Evolutionary conservation across 1,140 invertebrate species (phyloP).

Genomic region (Drosophila pachea): DNA sequence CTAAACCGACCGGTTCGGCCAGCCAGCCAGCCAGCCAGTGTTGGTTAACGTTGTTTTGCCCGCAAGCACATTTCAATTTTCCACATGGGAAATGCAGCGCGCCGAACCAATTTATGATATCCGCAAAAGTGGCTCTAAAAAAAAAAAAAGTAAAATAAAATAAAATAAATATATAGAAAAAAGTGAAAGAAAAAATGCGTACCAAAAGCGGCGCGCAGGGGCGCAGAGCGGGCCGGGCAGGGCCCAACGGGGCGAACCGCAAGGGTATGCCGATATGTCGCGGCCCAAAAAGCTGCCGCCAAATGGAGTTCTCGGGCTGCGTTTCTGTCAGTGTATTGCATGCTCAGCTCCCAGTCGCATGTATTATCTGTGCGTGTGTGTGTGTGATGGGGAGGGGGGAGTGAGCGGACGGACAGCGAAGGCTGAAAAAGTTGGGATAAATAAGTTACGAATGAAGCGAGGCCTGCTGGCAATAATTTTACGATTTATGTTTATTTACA

Average conservation of each 20-base stretch:
- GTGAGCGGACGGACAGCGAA: no score
- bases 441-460: conserved; percentile 70
- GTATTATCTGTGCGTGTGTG: conserved; percentile 28
- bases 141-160: conserved; percentile 8
- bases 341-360: no score
- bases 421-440: conserved; percentile 55
- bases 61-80: conserved; percentile 69
- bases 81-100: conserved; percentile 71
- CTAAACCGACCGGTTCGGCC: background rate
- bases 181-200: no score
- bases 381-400: no score
- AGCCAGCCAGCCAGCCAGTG: background rate
- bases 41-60: background rate
- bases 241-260: no score
- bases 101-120: conserved; percentile 75
- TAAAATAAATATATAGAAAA: background rate
- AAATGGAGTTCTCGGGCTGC: no score
- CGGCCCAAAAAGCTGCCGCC: no score
- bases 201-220: no score
- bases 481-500: conserved; percentile 75
- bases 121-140: conserved; percentile 62
- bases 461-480: conserved; percentile 66
- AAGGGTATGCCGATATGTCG: no score
- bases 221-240: no score
- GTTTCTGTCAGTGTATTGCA: no score